phyloP scores from a whole-genome alignment of 1,140 invertebrate genomes.

The Coptotermes formosanus region DNA sequence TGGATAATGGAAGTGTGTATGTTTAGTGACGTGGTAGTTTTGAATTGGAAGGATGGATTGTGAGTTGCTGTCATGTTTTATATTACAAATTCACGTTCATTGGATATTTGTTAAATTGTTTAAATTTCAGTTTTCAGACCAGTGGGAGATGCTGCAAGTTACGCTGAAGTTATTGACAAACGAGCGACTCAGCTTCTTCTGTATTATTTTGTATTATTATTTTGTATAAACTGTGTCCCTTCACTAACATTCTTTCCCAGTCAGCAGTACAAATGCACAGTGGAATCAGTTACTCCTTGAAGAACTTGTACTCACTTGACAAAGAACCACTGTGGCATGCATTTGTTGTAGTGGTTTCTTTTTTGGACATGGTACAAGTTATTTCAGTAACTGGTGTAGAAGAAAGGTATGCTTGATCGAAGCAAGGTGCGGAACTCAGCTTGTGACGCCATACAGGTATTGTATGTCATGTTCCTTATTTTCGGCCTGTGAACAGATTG shows the following conservation, averaged over 20 bases:
- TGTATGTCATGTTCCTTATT: not conserved
- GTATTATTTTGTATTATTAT: not conserved
- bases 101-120: constrained; percentile 1
- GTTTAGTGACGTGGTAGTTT: too few relatives aligned
- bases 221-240: not conserved
- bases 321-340: not conserved
- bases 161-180: constrained; percentile 1
- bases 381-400: not conserved
- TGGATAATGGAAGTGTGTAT: too few relatives aligned
- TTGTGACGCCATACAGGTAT: constrained; percentile 3
- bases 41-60: too few relatives aligned
- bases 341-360: not conserved
- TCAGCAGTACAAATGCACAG: not conserved
- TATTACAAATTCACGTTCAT: not conserved
- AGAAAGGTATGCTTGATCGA: not conserved
- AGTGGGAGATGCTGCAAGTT: constrained; percentile 11
- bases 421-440: not conserved
- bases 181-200: not conserved
- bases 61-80: too few relatives aligned
- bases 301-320: not conserved
- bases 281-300: not conserved
- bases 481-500: not conserved
- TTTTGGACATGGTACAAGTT: not conserved
- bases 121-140: constrained; percentile 5
- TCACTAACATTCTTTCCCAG: constrained; percentile 2